phyloP scores from a whole-genome alignment of 1,140 invertebrate genomes.

The Lucilia cuprina region DNA sequence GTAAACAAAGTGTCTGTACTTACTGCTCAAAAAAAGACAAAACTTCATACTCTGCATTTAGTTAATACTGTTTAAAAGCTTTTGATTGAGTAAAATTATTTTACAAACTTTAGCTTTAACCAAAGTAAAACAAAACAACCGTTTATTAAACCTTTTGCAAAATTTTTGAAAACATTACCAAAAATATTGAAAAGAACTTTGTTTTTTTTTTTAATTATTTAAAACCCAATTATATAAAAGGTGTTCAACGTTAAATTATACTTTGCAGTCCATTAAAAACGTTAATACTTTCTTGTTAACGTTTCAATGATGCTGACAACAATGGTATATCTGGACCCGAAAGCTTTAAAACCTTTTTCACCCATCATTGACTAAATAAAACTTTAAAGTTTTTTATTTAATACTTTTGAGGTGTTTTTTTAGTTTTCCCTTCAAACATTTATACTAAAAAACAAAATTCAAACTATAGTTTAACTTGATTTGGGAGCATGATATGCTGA shows the following conservation, averaged over 20 bases:
- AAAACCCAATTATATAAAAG: background rate
- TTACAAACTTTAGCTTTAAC: background rate
- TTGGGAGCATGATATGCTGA: conserved; percentile 37
- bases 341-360: background rate
- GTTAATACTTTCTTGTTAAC: background rate
- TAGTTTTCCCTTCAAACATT: background rate
- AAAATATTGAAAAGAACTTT: conserved; percentile 13
- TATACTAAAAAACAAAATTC: background rate
- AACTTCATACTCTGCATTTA: too few relatives aligned
- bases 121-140: background rate
- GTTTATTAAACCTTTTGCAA: background rate
- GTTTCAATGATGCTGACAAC: background rate
- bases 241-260: background rate
- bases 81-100: too few relatives aligned
- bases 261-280: background rate
- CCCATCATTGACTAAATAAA: conserved; percentile 17
- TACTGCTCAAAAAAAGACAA: too few relatives aligned
- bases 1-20: too few relatives aligned
- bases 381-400: background rate
- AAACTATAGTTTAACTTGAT: conserved; percentile 31
- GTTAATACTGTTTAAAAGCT: too few relatives aligned
- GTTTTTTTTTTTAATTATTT: background rate
- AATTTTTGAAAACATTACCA: background rate
- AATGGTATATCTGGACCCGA: background rate
- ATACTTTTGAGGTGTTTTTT: conserved; percentile 6